Base-by-base conservation (phyloP, 2,888 invertebrate genomes). In the Scotopteryx bipunctaria region DNA sequence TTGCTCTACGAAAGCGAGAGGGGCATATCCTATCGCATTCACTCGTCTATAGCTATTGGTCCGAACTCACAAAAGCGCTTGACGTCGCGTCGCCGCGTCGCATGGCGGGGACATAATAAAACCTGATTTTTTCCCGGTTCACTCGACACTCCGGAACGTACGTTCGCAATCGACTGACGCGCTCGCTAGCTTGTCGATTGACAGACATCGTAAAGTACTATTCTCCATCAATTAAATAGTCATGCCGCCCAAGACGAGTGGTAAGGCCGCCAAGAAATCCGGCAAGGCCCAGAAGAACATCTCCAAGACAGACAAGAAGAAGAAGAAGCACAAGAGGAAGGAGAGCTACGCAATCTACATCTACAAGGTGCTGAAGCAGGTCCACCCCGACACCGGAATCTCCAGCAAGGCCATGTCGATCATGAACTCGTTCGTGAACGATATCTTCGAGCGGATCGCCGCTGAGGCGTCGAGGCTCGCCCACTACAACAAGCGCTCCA, bases 321-420 rank as follows among this genome's bases (percentile, higher is more conserved):
- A 92, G 73, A 91, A 82, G 64, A 90, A 91, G 72, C 80, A 84
- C 40, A 92, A 89, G 79, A 87, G 91, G 76, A 92, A 92, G 82
- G 21, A 36, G 92, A 31, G 31, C 33, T 93, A 91, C 73, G 89
- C 91, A 11, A 91, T 91, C 62, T 92, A 92, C 75, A 92, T 93
- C 68, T 93, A 93, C 86, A 93, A 93, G 73, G 92, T 93, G 47
- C 72, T 94, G 73, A 94, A 93, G 76, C 93, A 93, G 79, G 93
- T 93, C 25, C 93, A 94, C 73, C 93, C 93, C 2, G 93, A 94
- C 72, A 94, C 36, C 29, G 36, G 44, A 1, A 92, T 57, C 69
- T 72, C 45, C 72, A 67, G 67, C 40, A 94, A 93, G 76, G 93
- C 93, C 13, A 94, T 93, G 93, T 91, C 89, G 57, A 93, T 94